These are phyloP conservation scores for Chloroclystis v-ata DNA, from an alignment of 2,888 invertebrate genomes.

Conservation along the genomic window DNA sequence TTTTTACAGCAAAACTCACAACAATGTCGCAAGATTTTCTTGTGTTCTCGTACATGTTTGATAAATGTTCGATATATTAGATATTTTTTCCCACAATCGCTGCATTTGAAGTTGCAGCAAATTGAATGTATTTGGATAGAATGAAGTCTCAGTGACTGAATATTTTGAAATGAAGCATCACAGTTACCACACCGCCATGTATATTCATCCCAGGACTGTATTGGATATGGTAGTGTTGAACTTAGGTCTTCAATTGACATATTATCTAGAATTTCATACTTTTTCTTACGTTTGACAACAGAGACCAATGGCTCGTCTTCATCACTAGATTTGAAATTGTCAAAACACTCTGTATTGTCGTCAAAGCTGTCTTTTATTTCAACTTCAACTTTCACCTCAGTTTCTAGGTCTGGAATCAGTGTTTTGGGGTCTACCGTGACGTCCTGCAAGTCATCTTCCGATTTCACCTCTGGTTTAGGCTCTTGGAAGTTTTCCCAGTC, in stretches of 20 bases:
- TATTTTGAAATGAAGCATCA: slow-evolving; percentile 62
- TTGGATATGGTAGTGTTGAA: slow-evolving; percentile 22
- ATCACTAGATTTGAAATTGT: slow-evolving; percentile 48
- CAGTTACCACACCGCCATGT: slow-evolving; percentile 62
- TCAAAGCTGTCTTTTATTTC: slow-evolving; percentile 31
- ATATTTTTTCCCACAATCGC: slow-evolving; percentile 50
- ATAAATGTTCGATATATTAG: slow-evolving; percentile 50
- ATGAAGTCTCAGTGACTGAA: slow-evolving; percentile 57
- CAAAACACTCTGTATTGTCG: slow-evolving; percentile 28
- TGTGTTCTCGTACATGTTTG: slow-evolving; percentile 57
- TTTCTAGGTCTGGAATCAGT: slow-evolving; percentile 31
- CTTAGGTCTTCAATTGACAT: slow-evolving; percentile 28
- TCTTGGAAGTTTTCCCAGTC: slow-evolving; percentile 59
- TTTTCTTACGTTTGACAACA: slow-evolving; percentile 39
- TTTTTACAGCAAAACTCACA: slow-evolving; percentile 62
- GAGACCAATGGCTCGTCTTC: slow-evolving; percentile 54
- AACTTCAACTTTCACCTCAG: slow-evolving; percentile 48
- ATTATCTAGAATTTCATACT: slow-evolving; percentile 28
- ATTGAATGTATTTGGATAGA: slow-evolving; percentile 58
- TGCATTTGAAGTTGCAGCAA: slow-evolving; percentile 64
- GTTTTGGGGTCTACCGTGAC: slow-evolving; percentile 38
- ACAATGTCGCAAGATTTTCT: slow-evolving; percentile 52
- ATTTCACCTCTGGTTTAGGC: slow-evolving; percentile 51
- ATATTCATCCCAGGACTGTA: slow-evolving; percentile 58
- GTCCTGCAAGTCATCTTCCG: slow-evolving; percentile 31